Base-by-base conservation (phyloP, 2,113 vertebrate genomes). In the Pleuronectes platessa region DNA sequence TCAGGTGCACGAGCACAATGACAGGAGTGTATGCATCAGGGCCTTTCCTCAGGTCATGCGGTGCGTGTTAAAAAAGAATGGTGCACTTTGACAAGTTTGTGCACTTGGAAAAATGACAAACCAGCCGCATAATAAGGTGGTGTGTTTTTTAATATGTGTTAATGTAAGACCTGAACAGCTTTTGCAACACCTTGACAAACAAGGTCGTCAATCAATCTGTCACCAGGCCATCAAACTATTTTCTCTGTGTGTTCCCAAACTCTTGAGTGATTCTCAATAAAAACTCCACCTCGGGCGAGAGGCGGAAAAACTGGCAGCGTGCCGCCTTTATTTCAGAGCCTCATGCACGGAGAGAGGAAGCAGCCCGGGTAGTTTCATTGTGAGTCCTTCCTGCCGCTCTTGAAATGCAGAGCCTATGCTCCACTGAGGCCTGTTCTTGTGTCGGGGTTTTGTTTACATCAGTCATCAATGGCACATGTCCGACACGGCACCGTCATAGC, bases 181-280 rank as follows among this genome's bases (percentile, higher is more conserved):
- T 87, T 83, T 77, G 71, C 71, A 78, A 71, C 61, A 85, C 66
- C 37, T 54, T 53, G 66, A 86, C 70, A 89, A 85, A 91, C 86
- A 88, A 66, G 62, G 31, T 58, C 72, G 76, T 82, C 42, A 83
- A 92, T 93, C 88, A 89, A 69, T 90, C 92, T 74, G 60, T 90
- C 82, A 82, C 21, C 86, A 86, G 42, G 47, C 64, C 67, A 81
- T 90, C 86, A 88, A 35, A 53, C 61, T 69, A 27, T 70, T 79
- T 68, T 76, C 74, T 74, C 60, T 47, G 69, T 14, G 73, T 85
- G 86, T 90, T 86, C 81, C 79, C 68, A 79, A 79, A 74, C 23
- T 71, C 56, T 31, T 31, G 31, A 31, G 31, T 31, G 31, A 31
- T 7, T 31, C 31, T 35, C 79, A 82, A 82, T 90, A 88, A 93